Evolutionary conservation across 2,113 vertebrate species (phyloP).

Genomic region (Oryzias woworae): DNA sequence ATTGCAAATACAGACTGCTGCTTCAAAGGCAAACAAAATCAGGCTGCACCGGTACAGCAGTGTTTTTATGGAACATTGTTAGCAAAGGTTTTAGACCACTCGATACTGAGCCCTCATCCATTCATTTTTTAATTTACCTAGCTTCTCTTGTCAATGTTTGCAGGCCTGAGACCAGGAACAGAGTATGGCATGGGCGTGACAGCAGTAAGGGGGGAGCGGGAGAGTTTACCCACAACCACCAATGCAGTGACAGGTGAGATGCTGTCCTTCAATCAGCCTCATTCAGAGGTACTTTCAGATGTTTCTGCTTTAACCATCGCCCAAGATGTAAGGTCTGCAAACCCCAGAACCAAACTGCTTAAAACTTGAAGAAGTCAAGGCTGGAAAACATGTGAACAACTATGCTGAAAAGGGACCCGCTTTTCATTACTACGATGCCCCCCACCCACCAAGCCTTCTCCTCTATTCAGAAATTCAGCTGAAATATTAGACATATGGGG

Average conservation of each 20-base stretch:
- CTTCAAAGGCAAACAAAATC: constrained; percentile 48
- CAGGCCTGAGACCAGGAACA: constrained; percentile 90
- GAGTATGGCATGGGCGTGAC: constrained; percentile 97
- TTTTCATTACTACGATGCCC: no score
- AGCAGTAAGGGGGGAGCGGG: constrained; percentile 88
- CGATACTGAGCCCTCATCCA: constrained; percentile 27
- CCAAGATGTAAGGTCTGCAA: no score
- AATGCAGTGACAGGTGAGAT: constrained; percentile 91
- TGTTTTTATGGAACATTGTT: constrained; percentile 40
- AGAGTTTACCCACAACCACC: constrained; percentile 90
- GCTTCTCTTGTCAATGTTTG: constrained; percentile 20
- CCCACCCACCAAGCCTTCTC: no score
- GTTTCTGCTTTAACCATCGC: no score
- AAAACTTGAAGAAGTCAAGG: no score
- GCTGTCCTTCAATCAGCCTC: not conserved
- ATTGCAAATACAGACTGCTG: constrained; percentile 54
- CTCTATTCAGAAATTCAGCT: no score
- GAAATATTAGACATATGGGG: no score
- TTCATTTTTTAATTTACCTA: constrained; percentile 23
- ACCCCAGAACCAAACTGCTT: no score
- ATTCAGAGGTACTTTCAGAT: no score
- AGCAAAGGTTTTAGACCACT: constrained; percentile 61
- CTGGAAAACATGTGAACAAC: no score
- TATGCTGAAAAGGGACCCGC: no score
- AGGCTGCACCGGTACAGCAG: constrained; percentile 44